phyloP scores from a whole-genome alignment of 2,888 invertebrate species.

The Drosophila borborema region DNA sequence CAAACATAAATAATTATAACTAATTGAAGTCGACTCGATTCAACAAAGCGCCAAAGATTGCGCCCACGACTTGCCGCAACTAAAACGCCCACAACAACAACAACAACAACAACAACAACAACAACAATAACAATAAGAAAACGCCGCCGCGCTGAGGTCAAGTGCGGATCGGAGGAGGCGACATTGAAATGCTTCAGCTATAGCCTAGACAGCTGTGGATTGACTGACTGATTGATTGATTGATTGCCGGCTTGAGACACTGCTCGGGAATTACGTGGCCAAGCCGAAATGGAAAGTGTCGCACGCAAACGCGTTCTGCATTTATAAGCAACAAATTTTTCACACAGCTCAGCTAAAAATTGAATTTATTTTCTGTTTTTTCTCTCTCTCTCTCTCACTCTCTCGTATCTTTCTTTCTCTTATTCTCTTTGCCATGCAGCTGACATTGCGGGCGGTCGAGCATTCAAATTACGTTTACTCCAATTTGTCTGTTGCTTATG shows the following conservation, averaged over 20 bases:
- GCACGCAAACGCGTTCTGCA: slow-evolving; percentile 58
- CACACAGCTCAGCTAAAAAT: slow-evolving; percentile 33
- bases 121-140: slow-evolving; percentile 14
- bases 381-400: background rate
- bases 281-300: slow-evolving; percentile 46
- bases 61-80: slow-evolving; percentile 42
- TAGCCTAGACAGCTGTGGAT: slow-evolving; percentile 1
- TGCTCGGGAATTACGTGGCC: slow-evolving; percentile 40
- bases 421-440: slow-evolving; percentile 1
- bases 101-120: slow-evolving; percentile 7
- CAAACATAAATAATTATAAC: slow-evolving; percentile 66
- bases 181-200: slow-evolving; percentile 61
- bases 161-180: slow-evolving; percentile 53
- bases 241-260: slow-evolving; percentile 30
- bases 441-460: slow-evolving; percentile 21
- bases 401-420: background rate
- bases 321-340: slow-evolving; percentile 51
- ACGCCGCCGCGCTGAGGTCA: slow-evolving; percentile 46
- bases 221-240: slow-evolving; percentile 46
- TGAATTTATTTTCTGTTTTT: background rate
- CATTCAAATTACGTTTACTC: slow-evolving; percentile 35
- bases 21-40: slow-evolving; percentile 56
- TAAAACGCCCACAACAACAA: slow-evolving; percentile 38
- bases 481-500: slow-evolving; percentile 2
- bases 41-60: slow-evolving; percentile 50